Evolutionary conservation across 2,888 invertebrate genomes (phyloP).

Genomic region (Trisateles emortualis): DNA sequence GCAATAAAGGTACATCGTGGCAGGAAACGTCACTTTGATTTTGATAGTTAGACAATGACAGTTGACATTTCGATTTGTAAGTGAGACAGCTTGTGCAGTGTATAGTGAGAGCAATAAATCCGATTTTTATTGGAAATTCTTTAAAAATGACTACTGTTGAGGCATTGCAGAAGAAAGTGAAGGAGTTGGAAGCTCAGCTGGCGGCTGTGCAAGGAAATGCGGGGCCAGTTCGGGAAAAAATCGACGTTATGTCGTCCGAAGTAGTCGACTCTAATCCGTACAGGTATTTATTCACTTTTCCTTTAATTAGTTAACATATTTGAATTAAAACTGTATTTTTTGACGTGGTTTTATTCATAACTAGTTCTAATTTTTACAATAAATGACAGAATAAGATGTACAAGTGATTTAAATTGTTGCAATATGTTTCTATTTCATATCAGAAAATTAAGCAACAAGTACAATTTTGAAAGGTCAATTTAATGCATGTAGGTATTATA

Average conservation of each 20-base stretch:
- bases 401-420: slow-evolving; percentile 6
- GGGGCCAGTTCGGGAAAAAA: slow-evolving; percentile 89
- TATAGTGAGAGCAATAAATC: slow-evolving; percentile 20
- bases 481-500: not conserved
- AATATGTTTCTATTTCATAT: slow-evolving; percentile 22
- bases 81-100: not conserved
- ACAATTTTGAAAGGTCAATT: not conserved
- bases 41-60: not conserved
- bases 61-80: slow-evolving; percentile 16
- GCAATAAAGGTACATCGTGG: slow-evolving; percentile 46
- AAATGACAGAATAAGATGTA: not conserved
- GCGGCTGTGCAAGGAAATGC: slow-evolving; percentile 76
- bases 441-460: no score
- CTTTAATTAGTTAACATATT: not conserved
- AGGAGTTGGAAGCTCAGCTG: slow-evolving; percentile 89
- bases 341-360: not conserved
- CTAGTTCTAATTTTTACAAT: no score
- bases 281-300: slow-evolving; percentile 87
- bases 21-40: slow-evolving; percentile 52
- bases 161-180: slow-evolving; percentile 87
- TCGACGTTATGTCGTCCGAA: slow-evolving; percentile 96
- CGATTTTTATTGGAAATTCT: slow-evolving; percentile 46
- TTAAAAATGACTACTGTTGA: slow-evolving; percentile 87
- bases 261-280: slow-evolving; percentile 99
- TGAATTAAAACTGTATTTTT: not conserved